phyloP scores from a whole-genome alignment of 1,140 invertebrate genomes.

The Drosophila neocordata region DNA sequence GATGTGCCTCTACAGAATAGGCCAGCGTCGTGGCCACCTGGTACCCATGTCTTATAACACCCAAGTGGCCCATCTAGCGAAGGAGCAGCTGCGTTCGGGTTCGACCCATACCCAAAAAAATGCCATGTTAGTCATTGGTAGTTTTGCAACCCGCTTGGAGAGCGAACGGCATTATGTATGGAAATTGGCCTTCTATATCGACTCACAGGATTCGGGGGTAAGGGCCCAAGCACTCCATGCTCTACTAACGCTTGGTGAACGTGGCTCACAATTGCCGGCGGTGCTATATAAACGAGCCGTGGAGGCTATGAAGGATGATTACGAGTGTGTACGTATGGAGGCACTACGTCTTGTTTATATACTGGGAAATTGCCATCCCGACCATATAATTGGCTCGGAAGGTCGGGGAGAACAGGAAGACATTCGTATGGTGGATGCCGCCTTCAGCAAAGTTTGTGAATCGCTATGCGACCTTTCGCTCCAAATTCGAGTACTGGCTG shows the following conservation, averaged over 20 bases:
- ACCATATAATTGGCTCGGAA: slow-evolving; percentile 87
- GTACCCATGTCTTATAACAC: slow-evolving; percentile 68
- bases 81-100: slow-evolving; percentile 88
- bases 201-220: slow-evolving; percentile 95
- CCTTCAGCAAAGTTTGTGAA: slow-evolving; percentile 97
- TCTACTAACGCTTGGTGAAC: slow-evolving; percentile 85
- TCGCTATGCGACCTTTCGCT: slow-evolving; percentile 96
- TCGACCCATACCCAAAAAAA: slow-evolving; percentile 91
- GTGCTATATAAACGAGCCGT: slow-evolving; percentile 92
- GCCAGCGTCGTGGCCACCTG: slow-evolving; percentile 50
- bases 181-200: slow-evolving; percentile 90
- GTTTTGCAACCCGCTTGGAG: slow-evolving; percentile 83
- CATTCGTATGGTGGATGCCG: slow-evolving; percentile 96
- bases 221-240: slow-evolving; percentile 93
- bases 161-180: slow-evolving; percentile 85
- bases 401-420: slow-evolving; percentile 86
- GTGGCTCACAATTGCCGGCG: slow-evolving; percentile 90
- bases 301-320: slow-evolving; percentile 94
- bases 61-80: slow-evolving; percentile 83
- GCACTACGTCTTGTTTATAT: slow-evolving; percentile 94
- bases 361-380: slow-evolving; percentile 93
- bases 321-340: slow-evolving; percentile 94
- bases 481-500: slow-evolving; percentile 89
- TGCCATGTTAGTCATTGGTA: slow-evolving; percentile 90
- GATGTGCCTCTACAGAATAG: slow-evolving; percentile 74